phyloP scores from a whole-genome alignment of 2,113 vertebrate species.

The Plectropomus leopardus region DNA sequence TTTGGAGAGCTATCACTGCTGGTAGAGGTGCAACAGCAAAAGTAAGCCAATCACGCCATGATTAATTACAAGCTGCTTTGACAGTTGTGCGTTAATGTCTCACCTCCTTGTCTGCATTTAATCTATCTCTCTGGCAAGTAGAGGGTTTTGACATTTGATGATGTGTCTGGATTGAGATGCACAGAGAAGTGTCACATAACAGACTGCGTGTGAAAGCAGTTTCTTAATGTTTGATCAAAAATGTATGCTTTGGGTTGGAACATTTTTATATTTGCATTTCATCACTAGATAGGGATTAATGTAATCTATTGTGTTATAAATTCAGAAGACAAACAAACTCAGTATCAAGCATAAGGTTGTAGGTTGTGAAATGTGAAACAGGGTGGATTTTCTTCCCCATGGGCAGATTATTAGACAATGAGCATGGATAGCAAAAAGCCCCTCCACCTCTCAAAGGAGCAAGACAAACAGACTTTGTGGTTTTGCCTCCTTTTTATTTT shows the following conservation, averaged over 20 bases:
- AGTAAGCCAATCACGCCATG: not conserved
- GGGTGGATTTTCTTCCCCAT: too few species aligned
- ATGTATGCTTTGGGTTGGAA: not conserved
- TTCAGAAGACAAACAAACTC: not conserved
- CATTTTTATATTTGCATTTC: not conserved
- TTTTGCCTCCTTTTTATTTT: too few species aligned
- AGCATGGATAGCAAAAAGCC: too few species aligned
- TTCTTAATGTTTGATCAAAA: slow-evolving; percentile 4
- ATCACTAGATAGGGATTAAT: not conserved
- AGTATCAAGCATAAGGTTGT: not conserved
- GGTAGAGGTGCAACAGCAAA: slow-evolving; percentile 33
- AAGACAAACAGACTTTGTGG: too few species aligned
- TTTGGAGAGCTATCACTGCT: slow-evolving; percentile 23
- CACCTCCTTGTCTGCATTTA: slow-evolving; percentile 8
- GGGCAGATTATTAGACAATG: too few species aligned
- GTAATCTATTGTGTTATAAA: not conserved
- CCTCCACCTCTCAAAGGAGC: too few species aligned
- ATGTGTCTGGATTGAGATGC: not conserved
- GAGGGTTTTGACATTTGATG: slow-evolving; percentile 7
- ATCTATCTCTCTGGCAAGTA: slow-evolving; percentile 19
- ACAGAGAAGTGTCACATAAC: not conserved
- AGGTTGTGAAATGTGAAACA: too few species aligned
- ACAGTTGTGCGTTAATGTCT: slow-evolving; percentile 22
- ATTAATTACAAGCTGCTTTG: slow-evolving; percentile 28
- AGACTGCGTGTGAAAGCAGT: not conserved